Evolutionary conservation across 92 coral and sea anemone genomes (phyloP).

Genomic region (Micromussa lordhowensis): DNA sequence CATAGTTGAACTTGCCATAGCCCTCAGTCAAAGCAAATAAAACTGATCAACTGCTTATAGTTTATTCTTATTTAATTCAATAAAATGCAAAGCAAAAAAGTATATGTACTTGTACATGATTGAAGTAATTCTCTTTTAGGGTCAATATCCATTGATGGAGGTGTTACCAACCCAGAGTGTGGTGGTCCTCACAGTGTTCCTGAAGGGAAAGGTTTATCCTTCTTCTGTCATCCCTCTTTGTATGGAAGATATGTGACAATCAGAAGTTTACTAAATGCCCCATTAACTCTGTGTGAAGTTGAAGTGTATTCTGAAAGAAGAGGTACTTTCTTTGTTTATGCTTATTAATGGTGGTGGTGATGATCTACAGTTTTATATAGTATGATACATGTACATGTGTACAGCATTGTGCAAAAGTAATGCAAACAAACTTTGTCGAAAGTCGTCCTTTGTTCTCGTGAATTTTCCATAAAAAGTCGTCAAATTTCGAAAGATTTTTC

Average conservation of each 20-base stretch:
- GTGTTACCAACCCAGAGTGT: constrained; percentile 12
- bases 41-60: no score
- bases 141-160: not conserved
- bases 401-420: no score
- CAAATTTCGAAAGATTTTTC: no score
- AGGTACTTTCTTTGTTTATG: constrained; percentile 29
- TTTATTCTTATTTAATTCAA: no score
- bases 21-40: no score
- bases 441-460: no score
- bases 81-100: no score
- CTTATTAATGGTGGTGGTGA: not conserved
- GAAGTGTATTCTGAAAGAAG: constrained; percentile 71
- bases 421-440: no score
- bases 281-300: constrained; percentile 59
- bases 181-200: not conserved
- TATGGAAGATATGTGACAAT: constrained; percentile 64
- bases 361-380: not conserved
- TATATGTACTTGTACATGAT: no score
- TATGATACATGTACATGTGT: no score
- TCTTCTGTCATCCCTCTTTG: constrained; percentile 63
- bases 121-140: not conserved
- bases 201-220: constrained; percentile 33
- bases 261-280: not conserved
- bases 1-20: no score
- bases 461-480: no score